phyloP scores from a whole-genome alignment of 2,113 vertebrate species.

The Pollachius pollachius region DNA sequence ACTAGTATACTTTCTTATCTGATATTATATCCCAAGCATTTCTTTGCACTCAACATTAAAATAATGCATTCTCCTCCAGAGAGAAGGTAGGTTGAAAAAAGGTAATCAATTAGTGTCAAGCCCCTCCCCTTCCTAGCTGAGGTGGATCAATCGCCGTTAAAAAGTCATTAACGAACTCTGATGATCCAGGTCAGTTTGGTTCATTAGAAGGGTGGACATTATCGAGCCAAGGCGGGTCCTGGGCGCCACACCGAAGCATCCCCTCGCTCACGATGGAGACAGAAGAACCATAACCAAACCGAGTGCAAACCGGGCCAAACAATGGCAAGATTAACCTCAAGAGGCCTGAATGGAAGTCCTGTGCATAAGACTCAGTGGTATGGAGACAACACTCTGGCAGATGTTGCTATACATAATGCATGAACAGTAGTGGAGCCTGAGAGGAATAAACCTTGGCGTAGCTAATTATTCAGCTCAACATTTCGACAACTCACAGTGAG shows the following conservation, averaged over 20 bases:
- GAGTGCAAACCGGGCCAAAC: conserved; percentile 1
- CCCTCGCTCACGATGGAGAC: conserved; percentile 24
- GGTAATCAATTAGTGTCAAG: background rate
- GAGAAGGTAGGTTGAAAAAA: background rate
- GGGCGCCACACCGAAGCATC: conserved; percentile 13
- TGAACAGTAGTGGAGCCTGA: conserved; percentile 51
- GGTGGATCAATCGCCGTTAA: conserved; percentile 9
- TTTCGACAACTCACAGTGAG: conserved; percentile 54
- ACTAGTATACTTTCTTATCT: background rate
- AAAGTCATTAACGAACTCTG: background rate
- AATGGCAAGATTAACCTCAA: conserved; percentile 39
- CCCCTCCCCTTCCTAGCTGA: background rate
- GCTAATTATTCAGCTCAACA: conserved; percentile 68
- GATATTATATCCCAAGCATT: too few relatives aligned
- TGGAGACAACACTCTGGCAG: conserved; percentile 60
- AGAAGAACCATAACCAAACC: conserved; percentile 12
- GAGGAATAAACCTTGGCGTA: conserved; percentile 56
- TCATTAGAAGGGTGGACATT: conserved; percentile 23
- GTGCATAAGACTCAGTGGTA: conserved; percentile 43
- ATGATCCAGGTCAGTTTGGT: conserved; percentile 9
- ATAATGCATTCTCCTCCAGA: too few relatives aligned
- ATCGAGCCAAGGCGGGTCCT: conserved; percentile 17
- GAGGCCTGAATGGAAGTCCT: conserved; percentile 37
- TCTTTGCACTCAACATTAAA: too few relatives aligned
- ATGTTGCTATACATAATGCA: conserved; percentile 73